phyloP scores from a whole-genome alignment of 2,113 vertebrate genomes.

The Myiozetetes cayanensis region DNA sequence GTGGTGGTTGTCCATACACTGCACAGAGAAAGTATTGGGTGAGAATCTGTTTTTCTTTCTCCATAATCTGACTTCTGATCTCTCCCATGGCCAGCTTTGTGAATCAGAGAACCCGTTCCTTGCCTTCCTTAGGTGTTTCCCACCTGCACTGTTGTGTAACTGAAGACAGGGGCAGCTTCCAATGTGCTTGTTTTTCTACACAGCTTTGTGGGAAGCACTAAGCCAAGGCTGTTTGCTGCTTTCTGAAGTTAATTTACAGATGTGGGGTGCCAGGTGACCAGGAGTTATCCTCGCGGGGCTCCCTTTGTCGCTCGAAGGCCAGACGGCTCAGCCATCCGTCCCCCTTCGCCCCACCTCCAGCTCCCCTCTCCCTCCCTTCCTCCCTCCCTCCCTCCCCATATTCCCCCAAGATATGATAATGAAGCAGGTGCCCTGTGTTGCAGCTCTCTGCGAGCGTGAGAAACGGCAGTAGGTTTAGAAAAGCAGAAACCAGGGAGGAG shows the following conservation, averaged over 20 bases:
- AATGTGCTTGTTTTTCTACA: rapidly evolving
- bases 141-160: not conserved
- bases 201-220: not conserved
- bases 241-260: not conserved
- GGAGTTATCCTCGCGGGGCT: not conserved
- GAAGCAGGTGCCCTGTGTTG: conserved; percentile 84
- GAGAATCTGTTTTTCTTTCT: not conserved
- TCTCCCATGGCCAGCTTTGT: not conserved
- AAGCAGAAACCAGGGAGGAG: conserved; percentile 52
- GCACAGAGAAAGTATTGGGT: not conserved
- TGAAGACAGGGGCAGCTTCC: not conserved
- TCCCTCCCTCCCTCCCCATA: not conserved
- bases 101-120: not conserved
- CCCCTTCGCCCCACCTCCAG: not conserved
- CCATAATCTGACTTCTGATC: not conserved
- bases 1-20: not conserved
- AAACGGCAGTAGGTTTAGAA: conserved; percentile 76
- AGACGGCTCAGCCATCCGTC: not conserved
- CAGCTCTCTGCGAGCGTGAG: conserved; percentile 83
- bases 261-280: not conserved
- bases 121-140: not conserved
- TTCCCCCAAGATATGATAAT: conserved; percentile 85
- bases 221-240: not conserved
- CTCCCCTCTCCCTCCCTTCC: not conserved
- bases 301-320: not conserved